Base-by-base conservation (phyloP, 2,888 invertebrate genomes). In the Heliconius ismenius region DNA sequence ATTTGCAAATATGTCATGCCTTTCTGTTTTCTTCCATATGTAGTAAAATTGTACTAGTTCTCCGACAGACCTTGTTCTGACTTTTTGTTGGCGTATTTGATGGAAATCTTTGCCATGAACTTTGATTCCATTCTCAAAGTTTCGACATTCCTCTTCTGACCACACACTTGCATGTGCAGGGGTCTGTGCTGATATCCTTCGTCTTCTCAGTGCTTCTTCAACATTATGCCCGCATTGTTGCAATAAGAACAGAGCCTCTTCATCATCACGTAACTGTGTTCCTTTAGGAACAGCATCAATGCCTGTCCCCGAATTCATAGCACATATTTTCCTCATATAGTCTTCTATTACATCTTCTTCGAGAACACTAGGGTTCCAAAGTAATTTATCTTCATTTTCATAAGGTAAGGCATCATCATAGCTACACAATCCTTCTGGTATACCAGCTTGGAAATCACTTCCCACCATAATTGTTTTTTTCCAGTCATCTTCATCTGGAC, bases 1-100 rank as follows among this genome's bases (percentile, higher is more conserved):
- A 87, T 98, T 97, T 0, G 98, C 98, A 88, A 96, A 97, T 84
- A 96, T 97, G 91, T 99, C 99, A 90, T 99, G 98, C 26, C 99
- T 95, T 87, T 99, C 99, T 39, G 99, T 99, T 92, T 99, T 99
- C 92, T 99, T 99, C 99, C 99, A 99, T 76, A 99, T 95, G 85
- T 98, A 98, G 90, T 98, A 98, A 93, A 99, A 99, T 88, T 99
- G 98, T 21, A 99, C 98, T 79, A 99, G 94, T 91, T 99, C 99
- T 54, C 99, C 98, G 65, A 99, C 98, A 13, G 98, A 98, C 83
- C 99, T 95, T 77, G 99, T 98, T 84, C 98, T 95, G 69, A 99
- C 98, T 95, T 98, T 98, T 87, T 98, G 97, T 87, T 98, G 97
- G 85, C 98, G 97, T 86, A 99, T 99, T 81, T 97, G 95, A 88